These are phyloP conservation scores for Calephelis perditalis DNA, from an alignment of 2,888 invertebrate species.

Conservation along the genomic window DNA sequence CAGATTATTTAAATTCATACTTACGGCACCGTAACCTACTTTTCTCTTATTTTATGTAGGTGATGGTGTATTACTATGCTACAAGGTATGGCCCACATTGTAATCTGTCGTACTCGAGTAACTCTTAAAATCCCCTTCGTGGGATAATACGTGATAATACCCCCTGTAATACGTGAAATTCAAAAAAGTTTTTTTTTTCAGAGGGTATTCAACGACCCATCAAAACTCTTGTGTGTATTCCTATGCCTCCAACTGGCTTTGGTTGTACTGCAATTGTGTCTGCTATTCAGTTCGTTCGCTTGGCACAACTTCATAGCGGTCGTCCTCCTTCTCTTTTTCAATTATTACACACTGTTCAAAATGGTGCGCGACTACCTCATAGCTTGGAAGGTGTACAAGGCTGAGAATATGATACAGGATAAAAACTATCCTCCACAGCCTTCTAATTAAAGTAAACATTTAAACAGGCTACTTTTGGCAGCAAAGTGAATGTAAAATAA, in stretches of 20 bases:
- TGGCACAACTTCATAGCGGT: slow-evolving; percentile 96
- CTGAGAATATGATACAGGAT: slow-evolving; percentile 83
- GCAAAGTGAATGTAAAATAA: too few species aligned
- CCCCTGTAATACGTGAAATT: too few species aligned
- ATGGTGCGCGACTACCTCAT: slow-evolving; percentile 91
- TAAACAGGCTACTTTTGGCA: not conserved
- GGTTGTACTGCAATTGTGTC: slow-evolving; percentile 86
- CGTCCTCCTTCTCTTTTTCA: slow-evolving; percentile 90
- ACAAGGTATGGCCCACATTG: too few species aligned
- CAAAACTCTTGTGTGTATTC: slow-evolving; percentile 84
- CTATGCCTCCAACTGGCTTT: slow-evolving; percentile 84
- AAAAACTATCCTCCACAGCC: slow-evolving; percentile 48
- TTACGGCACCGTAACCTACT: too few species aligned
- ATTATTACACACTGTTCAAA: slow-evolving; percentile 95
- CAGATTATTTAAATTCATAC: too few species aligned
- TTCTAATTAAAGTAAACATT: slow-evolving; percentile 21
- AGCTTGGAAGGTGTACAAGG: slow-evolving; percentile 88
- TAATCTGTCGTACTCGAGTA: too few species aligned
- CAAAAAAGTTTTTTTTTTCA: slow-evolving; percentile 49
- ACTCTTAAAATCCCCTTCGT: too few species aligned
- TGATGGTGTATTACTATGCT: too few species aligned
- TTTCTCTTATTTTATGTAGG: too few species aligned
- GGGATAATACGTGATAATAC: too few species aligned
- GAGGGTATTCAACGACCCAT: slow-evolving; percentile 93
- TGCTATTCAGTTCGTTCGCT: slow-evolving; percentile 87